Evolutionary conservation across 2,888 invertebrate species (phyloP).

Genomic region (Diplolepis rosae): DNA sequence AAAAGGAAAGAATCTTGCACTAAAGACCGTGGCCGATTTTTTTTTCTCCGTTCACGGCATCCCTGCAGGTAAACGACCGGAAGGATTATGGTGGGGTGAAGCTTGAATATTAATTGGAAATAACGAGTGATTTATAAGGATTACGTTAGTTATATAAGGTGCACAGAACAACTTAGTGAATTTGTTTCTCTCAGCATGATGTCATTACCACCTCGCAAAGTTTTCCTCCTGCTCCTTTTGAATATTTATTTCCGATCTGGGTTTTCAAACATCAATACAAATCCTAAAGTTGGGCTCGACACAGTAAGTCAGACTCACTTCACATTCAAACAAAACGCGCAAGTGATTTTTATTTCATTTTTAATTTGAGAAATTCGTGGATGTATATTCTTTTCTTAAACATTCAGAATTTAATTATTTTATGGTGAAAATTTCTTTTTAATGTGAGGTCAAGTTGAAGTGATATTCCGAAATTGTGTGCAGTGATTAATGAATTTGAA

Average conservation of each 20-base stretch:
- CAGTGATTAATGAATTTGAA: background rate
- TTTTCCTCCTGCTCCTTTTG: constrained; percentile 32
- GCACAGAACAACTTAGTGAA: background rate
- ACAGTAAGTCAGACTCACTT: constrained; percentile 54
- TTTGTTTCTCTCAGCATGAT: background rate
- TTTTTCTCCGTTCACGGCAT: constrained; percentile 49
- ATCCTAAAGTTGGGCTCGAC: constrained; percentile 60
- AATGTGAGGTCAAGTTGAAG: background rate
- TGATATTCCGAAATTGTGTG: background rate
- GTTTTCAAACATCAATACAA: constrained; percentile 49
- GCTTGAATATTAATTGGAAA: constrained; percentile 52
- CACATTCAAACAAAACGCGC: background rate
- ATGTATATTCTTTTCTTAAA: background rate
- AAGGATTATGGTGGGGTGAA: constrained; percentile 46
- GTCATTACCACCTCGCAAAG: background rate
- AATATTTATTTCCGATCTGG: constrained; percentile 30
- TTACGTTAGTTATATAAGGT: constrained; percentile 10
- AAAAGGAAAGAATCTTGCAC: constrained; percentile 18
- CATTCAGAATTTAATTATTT: background rate
- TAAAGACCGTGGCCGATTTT: constrained; percentile 31
- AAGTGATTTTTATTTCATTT: background rate
- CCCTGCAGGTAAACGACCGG: constrained; percentile 49
- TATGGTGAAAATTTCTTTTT: background rate
- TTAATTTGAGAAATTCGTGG: background rate
- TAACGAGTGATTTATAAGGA: constrained; percentile 46